A percentile compares a stretch with the other conserved stretches of the same genome.
Conservation (phyloP, 30 jellyfish, hydroid and myxozoan species). For the Hydractinia echinata region DNA sequence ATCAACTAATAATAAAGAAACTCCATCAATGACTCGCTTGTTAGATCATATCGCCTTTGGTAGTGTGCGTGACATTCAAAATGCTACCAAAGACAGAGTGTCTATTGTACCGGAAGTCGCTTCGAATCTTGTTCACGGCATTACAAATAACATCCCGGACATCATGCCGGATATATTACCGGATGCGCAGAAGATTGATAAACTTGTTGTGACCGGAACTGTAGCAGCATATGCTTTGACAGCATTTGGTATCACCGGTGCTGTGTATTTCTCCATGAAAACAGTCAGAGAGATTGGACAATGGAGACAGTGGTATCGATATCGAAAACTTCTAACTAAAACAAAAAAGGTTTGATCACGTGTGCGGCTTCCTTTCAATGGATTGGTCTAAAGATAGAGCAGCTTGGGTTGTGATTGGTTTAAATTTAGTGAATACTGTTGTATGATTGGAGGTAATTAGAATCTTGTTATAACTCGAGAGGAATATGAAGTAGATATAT, state of each 20-base stretch:
- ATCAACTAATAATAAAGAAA: neutral
- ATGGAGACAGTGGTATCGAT: conserved; percentile 18
- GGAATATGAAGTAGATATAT: no score
- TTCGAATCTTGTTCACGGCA: conserved; percentile 16
- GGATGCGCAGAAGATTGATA: conserved; percentile 30
- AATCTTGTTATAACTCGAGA: no score
- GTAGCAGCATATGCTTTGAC: conserved; percentile 33
- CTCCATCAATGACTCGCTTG: conserved; percentile 12
- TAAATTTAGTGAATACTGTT: no score
- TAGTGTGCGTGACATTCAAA: conserved; percentile 2
- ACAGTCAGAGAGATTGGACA: conserved; percentile 33
- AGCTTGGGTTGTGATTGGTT: no score
- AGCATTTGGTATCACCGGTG: conserved; percentile 32
- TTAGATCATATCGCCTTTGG: conserved; percentile 19
- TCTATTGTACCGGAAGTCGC: conserved; percentile 21
- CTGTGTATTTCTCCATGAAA: conserved; percentile 27
- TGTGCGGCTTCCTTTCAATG: neutral
- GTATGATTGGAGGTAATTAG: no score
- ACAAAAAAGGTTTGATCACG: neutral
- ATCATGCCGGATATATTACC: conserved; percentile 39
- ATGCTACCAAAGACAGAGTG: conserved; percentile 1
- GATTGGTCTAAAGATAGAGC: no score
- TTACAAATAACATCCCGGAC: conserved; percentile 20
- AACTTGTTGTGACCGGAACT: conserved; percentile 33
- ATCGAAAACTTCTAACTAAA: neutral